These are phyloP conservation scores for Otocyon megalotis DNA, from an alignment of 2,113 vertebrate species.

Conservation along the genomic window DNA sequence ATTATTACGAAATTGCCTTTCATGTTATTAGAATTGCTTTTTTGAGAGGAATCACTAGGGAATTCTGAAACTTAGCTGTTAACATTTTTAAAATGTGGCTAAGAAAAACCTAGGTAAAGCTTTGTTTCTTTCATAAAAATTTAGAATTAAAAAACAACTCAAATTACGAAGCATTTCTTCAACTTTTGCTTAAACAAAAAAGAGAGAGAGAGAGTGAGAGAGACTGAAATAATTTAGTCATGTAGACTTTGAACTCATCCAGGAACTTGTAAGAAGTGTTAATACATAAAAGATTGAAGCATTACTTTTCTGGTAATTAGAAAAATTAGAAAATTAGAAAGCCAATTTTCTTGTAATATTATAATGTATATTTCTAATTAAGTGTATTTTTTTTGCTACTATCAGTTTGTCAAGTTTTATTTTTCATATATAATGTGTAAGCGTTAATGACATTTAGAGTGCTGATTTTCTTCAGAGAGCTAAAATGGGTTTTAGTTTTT, in stretches of 20 bases:
- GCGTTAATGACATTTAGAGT: background rate
- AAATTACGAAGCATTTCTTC: conserved; percentile 13
- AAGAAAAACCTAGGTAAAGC: background rate
- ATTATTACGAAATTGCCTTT: background rate
- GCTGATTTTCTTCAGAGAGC: background rate
- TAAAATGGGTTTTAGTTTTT: background rate
- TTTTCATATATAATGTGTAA: background rate
- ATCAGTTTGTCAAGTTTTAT: conserved; percentile 12
- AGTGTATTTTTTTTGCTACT: conserved; percentile 11
- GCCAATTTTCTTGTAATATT: background rate
- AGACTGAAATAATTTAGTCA: background rate
- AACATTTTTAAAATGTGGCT: background rate
- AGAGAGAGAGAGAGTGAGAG: background rate
- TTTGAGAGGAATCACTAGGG: background rate
- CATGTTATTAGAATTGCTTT: conserved; percentile 20
- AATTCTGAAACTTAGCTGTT: conserved; percentile 21
- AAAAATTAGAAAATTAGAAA: background rate
- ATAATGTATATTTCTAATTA: background rate
- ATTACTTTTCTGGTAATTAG: background rate
- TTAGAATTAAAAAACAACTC: background rate
- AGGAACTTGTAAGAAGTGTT: background rate
- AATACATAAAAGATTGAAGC: background rate
- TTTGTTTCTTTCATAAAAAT: background rate
- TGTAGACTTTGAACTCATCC: background rate
- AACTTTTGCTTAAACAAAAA: background rate